Evolutionary conservation across 2,888 invertebrate genomes (phyloP), one percentile per base, ranked within the genome.

Genomic region (Girardia tigrina): DNA sequence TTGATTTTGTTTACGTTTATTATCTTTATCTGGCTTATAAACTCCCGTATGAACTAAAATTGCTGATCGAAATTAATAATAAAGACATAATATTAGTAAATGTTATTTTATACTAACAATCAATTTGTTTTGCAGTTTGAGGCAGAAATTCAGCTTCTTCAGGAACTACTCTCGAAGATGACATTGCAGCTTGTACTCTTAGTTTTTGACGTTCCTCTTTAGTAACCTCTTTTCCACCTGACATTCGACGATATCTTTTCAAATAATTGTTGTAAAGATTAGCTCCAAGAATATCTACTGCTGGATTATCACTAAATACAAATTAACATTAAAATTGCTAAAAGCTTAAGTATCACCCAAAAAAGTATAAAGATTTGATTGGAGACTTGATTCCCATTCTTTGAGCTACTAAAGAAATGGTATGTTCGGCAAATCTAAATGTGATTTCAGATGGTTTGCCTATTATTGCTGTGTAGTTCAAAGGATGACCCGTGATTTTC

Each of bases 371-470:
- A 70, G 80, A 81, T 72, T 81, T 80, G 56, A 83, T 80, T 72
- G 82, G 82, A 74, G 79, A 80, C 20, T 77, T 79, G 71, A 81
- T 80, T 4, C 83, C 83, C 76, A 83, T 80, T 56, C 79, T 79
- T 72, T 79, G 80, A 14, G 82, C 82, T n/a, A 82, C 79, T 71
- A 80, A 80, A 71, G 79, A 77, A 26, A 84, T 79, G 28, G 80
- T 80, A 78, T 83, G 83, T 77, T 83, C 84, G 12, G 84, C 83
- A 78, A 81, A 84, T 76, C 84, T 78, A 78, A 81, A 83, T 0
- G 83, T 83, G 20, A 83, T 82, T 78, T 84, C 83, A 78, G 82
- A 82, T 6, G 84, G 84, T 76, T 84, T 84, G 16, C 84, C 84
- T 27, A 83, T 81, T 74, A 84, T 78, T 1, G 81, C 80, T 23